Conservation (phyloP, 2,888 invertebrate species). For the Augiades crinisus region DNA sequence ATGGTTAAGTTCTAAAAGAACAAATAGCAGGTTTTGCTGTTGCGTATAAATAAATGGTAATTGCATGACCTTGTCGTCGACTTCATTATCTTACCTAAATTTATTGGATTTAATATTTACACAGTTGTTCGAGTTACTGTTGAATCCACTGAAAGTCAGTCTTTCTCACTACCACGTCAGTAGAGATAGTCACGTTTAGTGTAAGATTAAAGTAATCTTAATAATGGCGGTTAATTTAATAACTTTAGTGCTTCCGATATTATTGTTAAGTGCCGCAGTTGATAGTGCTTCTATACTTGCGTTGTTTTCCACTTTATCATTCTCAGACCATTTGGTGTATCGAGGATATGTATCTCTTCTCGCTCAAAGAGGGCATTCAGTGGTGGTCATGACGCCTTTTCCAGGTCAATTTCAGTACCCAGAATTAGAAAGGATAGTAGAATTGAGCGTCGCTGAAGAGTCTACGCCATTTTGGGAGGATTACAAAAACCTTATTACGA, state of each 20-base stretch:
- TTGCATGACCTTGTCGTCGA: slow-evolving; percentile 16
- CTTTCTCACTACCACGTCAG: slow-evolving; percentile 7
- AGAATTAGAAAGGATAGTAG: slow-evolving; percentile 58
- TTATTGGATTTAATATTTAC: slow-evolving; percentile 40
- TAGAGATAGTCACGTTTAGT: slow-evolving; percentile 29
- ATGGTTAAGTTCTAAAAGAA: no score
- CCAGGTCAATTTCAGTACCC: slow-evolving; percentile 63
- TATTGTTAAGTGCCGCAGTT: slow-evolving; percentile 24
- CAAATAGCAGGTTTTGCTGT: no score
- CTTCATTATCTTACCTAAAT: background rate
- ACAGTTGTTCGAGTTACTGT: slow-evolving; percentile 39
- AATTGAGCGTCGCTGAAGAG: slow-evolving; percentile 61
- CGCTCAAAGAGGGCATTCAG: slow-evolving; percentile 55
- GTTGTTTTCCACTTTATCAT: slow-evolving; percentile 65
- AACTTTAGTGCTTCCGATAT: slow-evolving; percentile 23
- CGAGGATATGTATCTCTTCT: slow-evolving; percentile 62
- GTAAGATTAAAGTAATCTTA: slow-evolving; percentile 26
- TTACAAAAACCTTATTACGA: slow-evolving; percentile 52
- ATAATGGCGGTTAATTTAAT: slow-evolving; percentile 29
- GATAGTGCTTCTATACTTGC: slow-evolving; percentile 56
- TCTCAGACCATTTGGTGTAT: slow-evolving; percentile 64
- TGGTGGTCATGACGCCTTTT: slow-evolving; percentile 70
- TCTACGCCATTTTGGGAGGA: slow-evolving; percentile 64
- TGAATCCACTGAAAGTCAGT: slow-evolving; percentile 36
- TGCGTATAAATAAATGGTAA: slow-evolving; percentile 1